These are phyloP conservation scores for Muscicapa striata DNA, from an alignment of 2,797 vertebrate species.

Conservation along the genomic window DNA sequence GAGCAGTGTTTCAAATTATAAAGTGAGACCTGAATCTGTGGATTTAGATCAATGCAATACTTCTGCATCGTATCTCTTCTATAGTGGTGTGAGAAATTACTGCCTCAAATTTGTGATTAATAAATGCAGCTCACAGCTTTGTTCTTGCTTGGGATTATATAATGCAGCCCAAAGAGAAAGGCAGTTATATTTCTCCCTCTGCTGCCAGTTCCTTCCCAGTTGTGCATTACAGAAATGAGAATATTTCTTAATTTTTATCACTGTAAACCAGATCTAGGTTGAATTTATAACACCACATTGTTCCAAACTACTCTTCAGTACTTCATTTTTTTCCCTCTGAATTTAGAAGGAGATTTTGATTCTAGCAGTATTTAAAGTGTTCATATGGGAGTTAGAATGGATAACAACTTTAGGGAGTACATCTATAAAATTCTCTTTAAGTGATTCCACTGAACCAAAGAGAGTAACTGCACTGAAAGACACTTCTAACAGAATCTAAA, in stretches of 20 bases:
- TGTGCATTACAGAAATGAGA: background rate
- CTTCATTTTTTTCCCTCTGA: background rate
- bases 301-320: background rate
- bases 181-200: background rate
- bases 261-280: background rate
- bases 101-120: slow-evolving; percentile 14
- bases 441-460: background rate
- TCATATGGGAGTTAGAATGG: background rate
- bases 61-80: background rate
- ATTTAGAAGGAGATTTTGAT: slow-evolving; percentile 17
- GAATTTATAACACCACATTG: background rate
- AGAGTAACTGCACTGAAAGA: background rate
- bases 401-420: background rate
- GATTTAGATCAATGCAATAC: background rate
- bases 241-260: background rate
- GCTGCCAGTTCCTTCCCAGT: background rate
- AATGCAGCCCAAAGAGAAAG: background rate
- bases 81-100: background rate
- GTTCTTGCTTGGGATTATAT: background rate
- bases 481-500: background rate
- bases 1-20: background rate
- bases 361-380: background rate
- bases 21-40: background rate
- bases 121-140: slow-evolving; percentile 16
- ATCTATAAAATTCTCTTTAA: background rate